Evolutionary conservation across 2,797 vertebrate genomes (phyloP).

Genomic region (Aselliscus stoliczkanus): DNA sequence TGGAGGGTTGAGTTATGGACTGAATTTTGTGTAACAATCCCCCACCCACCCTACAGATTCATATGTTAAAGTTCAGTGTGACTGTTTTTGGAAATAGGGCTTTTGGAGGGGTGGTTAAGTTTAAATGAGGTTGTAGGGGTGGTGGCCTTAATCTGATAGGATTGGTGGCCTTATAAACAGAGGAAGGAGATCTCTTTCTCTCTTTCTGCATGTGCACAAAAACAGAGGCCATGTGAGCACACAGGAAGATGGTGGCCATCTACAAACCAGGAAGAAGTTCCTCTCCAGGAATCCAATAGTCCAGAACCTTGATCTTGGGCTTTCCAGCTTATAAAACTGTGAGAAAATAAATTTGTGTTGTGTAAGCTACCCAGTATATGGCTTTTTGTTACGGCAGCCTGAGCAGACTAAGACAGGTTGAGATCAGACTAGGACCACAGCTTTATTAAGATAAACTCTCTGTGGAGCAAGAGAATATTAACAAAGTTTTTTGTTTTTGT

Average conservation of each 20-base stretch:
- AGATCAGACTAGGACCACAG: not conserved
- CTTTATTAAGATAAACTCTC: not conserved
- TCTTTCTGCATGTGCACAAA: not conserved
- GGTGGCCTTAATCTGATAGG: not conserved
- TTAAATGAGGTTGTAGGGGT: not conserved
- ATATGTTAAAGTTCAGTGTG: not conserved
- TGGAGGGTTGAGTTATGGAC: not conserved
- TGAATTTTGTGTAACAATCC: not conserved
- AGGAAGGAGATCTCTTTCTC: not conserved
- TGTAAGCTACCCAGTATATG: not conserved
- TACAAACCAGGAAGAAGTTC: not conserved
- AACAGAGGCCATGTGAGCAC: not conserved
- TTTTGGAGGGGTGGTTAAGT: not conserved
- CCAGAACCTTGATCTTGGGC: not conserved
- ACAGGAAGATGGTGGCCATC: not conserved
- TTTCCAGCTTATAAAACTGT: not conserved
- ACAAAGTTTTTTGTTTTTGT: not conserved
- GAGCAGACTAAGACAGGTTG: not conserved
- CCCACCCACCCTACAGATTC: not conserved
- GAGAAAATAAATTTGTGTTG: not conserved
- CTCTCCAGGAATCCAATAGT: not conserved
- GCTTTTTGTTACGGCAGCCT: not conserved
- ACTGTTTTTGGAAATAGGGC: not conserved
- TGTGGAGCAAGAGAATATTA: not conserved
- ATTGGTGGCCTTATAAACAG: not conserved